Conservation (phyloP, 2,797 vertebrate species). For the Oryzias dopingdopingensis region DNA sequence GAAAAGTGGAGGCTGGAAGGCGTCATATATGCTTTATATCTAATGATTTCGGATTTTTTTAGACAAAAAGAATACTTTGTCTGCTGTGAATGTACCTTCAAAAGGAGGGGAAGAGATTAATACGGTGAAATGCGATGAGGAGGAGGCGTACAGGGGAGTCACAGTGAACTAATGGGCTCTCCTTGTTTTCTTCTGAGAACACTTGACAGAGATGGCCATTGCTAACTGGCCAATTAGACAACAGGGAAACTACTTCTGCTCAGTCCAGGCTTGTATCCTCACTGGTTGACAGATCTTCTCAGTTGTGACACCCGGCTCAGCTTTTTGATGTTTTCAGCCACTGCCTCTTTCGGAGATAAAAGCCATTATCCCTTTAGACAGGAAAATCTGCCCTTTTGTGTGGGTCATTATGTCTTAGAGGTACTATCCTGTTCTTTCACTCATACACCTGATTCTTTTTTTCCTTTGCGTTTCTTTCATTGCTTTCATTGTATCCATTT, state of each 20-base stretch:
- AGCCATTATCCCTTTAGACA: constrained; percentile 10
- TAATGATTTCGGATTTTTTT: constrained; percentile 32
- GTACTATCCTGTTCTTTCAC: constrained; percentile 13
- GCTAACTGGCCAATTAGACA: constrained; percentile 70
- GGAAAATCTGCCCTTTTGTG: constrained; percentile 15
- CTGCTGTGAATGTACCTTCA: constrained; percentile 25
- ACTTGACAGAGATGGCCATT: constrained; percentile 52
- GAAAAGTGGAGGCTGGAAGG: neutral
- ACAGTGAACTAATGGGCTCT: constrained; percentile 49
- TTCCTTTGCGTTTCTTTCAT: constrained; percentile 16
- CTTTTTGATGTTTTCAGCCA: constrained; percentile 40
- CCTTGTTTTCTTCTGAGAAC: constrained; percentile 37
- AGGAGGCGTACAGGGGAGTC: constrained; percentile 32
- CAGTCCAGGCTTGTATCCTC: constrained; percentile 41
- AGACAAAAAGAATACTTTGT: constrained; percentile 15
- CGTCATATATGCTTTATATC: constrained; percentile 14
- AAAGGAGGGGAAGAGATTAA: constrained; percentile 19
- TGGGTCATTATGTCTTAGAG: constrained; percentile 22
- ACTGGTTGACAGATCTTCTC: constrained; percentile 47
- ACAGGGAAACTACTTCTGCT: constrained; percentile 43
- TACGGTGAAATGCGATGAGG: constrained; percentile 33
- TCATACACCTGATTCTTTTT: neutral
- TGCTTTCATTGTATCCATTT: constrained; percentile 31
- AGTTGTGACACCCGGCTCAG: constrained; percentile 21
- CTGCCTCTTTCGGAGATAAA: constrained; percentile 18